Percentiles rank a stretch among this genome's conserved stretches.
phyloP scores from a whole-genome alignment of 2,113 vertebrate genomes.

The Zosterops lateralis region DNA sequence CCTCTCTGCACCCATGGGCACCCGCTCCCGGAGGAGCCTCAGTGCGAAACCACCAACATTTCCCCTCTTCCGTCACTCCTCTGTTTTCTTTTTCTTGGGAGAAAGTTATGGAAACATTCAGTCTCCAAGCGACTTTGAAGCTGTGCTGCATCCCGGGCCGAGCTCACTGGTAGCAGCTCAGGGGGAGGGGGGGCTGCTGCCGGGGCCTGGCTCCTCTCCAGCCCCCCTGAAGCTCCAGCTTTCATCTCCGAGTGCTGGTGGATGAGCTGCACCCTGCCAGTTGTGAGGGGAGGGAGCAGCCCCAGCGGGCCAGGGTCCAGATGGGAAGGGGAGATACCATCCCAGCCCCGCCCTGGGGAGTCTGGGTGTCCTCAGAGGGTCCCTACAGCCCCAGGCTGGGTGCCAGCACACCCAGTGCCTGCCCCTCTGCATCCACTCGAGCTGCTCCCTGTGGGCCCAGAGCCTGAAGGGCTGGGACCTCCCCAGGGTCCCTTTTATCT shows the following conservation, averaged over 20 bases:
- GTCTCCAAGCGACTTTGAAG: conserved; percentile 19
- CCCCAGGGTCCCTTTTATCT: background rate
- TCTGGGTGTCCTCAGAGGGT: background rate
- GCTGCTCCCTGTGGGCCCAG: accelerated
- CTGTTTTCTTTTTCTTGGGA: conserved; percentile 31
- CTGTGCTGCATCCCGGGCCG: background rate
- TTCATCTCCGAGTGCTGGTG: background rate
- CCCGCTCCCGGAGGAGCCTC: background rate
- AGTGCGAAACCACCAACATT: accelerated
- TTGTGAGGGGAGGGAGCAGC: background rate
- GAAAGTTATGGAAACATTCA: conserved; percentile 44
- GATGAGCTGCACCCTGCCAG: background rate
- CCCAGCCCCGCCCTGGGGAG: background rate
- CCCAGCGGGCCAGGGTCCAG: background rate
- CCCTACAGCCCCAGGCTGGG: background rate
- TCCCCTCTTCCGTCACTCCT: background rate
- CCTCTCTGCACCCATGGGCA: accelerated
- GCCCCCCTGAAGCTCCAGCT: background rate
- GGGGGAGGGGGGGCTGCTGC: background rate
- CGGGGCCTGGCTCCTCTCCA: background rate
- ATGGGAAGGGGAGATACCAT: background rate
- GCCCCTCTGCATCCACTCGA: accelerated
- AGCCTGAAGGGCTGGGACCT: background rate
- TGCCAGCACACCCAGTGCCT: background rate
- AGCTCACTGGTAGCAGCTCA: background rate